These are phyloP conservation scores for Meriones unguiculatus DNA, from an alignment of 2,113 vertebrate species.

Conservation along the genomic window DNA sequence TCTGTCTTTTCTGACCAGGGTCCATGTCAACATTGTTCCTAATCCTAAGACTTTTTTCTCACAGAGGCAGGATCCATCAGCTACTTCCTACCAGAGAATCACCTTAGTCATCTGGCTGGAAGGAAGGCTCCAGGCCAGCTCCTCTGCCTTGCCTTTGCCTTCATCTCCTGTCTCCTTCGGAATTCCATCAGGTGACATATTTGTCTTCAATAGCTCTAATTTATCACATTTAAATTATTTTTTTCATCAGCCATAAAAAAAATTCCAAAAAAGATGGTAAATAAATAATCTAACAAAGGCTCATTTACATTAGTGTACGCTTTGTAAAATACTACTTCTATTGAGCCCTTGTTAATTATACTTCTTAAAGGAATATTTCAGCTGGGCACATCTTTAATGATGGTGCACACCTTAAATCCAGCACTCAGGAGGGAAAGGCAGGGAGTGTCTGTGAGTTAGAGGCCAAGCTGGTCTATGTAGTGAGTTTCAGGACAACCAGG, in stretches of 20 bases:
- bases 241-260: background rate
- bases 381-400: background rate
- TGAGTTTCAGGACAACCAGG: background rate
- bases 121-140: background rate
- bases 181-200: background rate
- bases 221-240: background rate
- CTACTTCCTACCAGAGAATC: accelerated
- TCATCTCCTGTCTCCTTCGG: background rate
- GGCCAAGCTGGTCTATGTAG: background rate
- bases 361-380: background rate
- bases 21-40: background rate
- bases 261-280: background rate
- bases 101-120: background rate
- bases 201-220: background rate
- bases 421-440: background rate
- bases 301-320: background rate
- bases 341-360: background rate
- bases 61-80: background rate
- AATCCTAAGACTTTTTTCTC: background rate
- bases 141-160: background rate
- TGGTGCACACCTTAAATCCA: background rate
- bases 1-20: conserved; percentile 1
- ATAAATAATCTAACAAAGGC: background rate
- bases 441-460: background rate
- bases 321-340: background rate